These are phyloP conservation scores for Musca vetustissima DNA, from an alignment of 1,140 invertebrate species.

Conservation along the genomic window DNA sequence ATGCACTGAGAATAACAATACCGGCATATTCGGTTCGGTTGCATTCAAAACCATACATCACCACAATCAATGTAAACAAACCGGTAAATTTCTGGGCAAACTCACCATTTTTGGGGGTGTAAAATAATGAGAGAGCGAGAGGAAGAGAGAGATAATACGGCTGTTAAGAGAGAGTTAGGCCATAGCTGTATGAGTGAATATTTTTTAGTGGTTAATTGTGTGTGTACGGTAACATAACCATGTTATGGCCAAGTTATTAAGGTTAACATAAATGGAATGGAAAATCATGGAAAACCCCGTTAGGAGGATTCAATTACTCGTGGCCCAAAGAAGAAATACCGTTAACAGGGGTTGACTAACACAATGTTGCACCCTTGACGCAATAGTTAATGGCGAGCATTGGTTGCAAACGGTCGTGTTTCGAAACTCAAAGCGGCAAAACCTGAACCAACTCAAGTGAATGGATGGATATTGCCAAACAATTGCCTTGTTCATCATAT, in stretches of 20 bases:
- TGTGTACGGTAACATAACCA: not conserved
- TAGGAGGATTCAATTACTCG: conserved; percentile 16
- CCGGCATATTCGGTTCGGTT: too few species aligned
- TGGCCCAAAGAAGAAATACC: conserved; percentile 11
- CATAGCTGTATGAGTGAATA: not conserved
- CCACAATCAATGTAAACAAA: conserved; percentile 10
- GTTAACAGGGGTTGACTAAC: conserved; percentile 33
- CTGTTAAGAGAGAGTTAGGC: not conserved
- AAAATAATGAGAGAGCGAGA: not conserved
- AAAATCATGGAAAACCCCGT: not conserved
- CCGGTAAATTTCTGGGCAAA: conserved; percentile 13
- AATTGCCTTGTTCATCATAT: too few species aligned
- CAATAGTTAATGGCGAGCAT: conserved; percentile 52
- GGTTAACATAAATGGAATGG: not conserved
- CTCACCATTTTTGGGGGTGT: not conserved
- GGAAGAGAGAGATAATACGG: not conserved
- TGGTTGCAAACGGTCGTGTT: conserved; percentile 54
- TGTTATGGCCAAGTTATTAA: not conserved
- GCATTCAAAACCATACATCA: not conserved
- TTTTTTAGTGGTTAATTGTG: not conserved
- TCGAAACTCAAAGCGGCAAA: conserved; percentile 6
- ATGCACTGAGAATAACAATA: too few species aligned
- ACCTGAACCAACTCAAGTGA: not conserved
- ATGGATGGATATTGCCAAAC: not conserved
- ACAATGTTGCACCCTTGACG: conserved; percentile 38